Base-by-base conservation (phyloP, 1,140 invertebrate genomes). In the Tetramorium simillimum region DNA sequence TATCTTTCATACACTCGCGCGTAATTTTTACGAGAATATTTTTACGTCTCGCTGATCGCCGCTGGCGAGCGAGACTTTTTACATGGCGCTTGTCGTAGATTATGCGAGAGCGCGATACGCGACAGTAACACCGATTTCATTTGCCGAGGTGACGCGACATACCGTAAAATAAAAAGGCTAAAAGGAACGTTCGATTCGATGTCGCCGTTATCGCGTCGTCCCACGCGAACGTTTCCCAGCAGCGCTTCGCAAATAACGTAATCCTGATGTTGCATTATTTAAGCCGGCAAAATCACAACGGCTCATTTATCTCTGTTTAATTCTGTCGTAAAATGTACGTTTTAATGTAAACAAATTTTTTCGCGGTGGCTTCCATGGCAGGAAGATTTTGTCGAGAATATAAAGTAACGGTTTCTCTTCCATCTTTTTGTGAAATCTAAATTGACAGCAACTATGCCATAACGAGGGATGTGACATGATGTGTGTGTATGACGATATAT, bases 311-410 rank as follows among this genome's bases (percentile, higher is more conserved):
- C 24, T 58, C 12, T 33, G 40, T 40, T 46, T 46, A 60, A 37
- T 33, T 49, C 0, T 21, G n/a, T 40, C 37, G 21, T 0, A 6
- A 72, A 73, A 73, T 80, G 67, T 53, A 65, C 40, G 40, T 58
- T 82, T 72, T 82, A 73, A 82, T 73, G 12, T 60, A 58, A 73
- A 72, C 67, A 75, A 53, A 88, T 60, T 86, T 86, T 60, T 33
- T 12, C 14, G 24, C 3, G 12, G 9, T n/a, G 28, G 43, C 3
- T 37, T 51, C 51, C 10, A 1, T 12, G 3, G 33, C 24, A 24
- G 21, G 18, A 21, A 60, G 62, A 73, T 88, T 82, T 56, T 63
- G 40, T 53, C 49, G 43, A 75, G 77, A 89, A 58, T 63, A 88
- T 77, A 85, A 89, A 89, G 12, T 33, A 58, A 40, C 49, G 58